phyloP scores from a whole-genome alignment of 2,888 invertebrate genomes.

The Galerucella pusilla region DNA sequence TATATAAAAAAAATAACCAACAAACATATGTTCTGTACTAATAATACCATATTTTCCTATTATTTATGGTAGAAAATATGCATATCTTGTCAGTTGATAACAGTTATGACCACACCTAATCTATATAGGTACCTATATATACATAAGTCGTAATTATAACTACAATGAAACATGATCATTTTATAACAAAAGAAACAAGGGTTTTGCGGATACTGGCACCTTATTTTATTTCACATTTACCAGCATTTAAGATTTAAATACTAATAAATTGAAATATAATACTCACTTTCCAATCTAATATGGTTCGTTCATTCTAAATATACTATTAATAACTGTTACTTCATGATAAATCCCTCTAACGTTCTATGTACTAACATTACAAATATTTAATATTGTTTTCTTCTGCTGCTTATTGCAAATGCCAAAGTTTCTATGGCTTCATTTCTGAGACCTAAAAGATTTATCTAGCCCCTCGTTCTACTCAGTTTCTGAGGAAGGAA shows the following conservation, averaged over 20 bases:
- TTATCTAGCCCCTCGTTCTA: no score
- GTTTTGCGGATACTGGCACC: conserved; percentile 2
- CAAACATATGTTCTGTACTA: conserved; percentile 11
- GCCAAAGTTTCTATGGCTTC: not conserved
- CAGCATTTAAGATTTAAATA: not conserved
- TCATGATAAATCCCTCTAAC: no score
- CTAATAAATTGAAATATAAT: not conserved
- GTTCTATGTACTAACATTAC: no score
- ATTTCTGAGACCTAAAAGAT: not conserved
- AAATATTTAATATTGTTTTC: not conserved
- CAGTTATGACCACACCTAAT: conserved; percentile 17
- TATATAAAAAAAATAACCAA: conserved; percentile 3
- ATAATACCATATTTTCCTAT: conserved; percentile 4
- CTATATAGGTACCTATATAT: conserved; percentile 4
- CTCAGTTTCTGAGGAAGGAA: no score
- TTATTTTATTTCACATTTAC: not conserved
- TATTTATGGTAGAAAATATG: conserved; percentile 4
- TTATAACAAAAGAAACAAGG: conserved; percentile 4
- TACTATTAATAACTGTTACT: no score
- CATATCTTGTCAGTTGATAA: conserved; percentile 15
- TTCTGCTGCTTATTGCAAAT: not conserved
- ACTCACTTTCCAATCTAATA: not conserved
- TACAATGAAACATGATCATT: conserved; percentile 8
- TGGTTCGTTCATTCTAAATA: no score
- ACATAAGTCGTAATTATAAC: conserved; percentile 6